These are phyloP conservation scores for Chloromyia formosa DNA, from an alignment of 2,888 invertebrate species.

Conservation along the genomic window DNA sequence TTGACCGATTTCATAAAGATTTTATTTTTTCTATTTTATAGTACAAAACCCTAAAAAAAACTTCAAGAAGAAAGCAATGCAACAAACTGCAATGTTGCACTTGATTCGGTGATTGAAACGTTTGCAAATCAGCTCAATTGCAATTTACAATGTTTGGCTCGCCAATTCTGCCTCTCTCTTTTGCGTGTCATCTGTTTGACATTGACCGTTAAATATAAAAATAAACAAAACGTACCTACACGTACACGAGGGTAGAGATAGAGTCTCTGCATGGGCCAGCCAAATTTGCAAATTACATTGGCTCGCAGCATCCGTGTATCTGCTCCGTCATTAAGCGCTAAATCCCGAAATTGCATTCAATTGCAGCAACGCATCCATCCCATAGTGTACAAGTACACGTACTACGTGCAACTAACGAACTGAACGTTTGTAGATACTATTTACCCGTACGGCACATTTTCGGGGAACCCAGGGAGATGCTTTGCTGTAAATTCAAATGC, in stretches of 20 bases:
- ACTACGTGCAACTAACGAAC: neutral
- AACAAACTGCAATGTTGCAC: neutral
- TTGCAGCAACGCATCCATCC: slow-evolving; percentile 16
- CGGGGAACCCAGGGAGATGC: neutral
- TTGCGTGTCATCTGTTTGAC: slow-evolving; percentile 44
- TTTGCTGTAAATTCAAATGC: slow-evolving; percentile 1
- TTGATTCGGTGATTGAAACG: slow-evolving; percentile 25
- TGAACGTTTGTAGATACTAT: neutral
- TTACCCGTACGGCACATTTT: neutral
- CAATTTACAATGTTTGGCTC: slow-evolving; percentile 37
- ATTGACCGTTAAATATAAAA: slow-evolving; percentile 41
- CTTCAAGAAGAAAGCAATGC: neutral
- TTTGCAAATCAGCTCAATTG: slow-evolving; percentile 29
- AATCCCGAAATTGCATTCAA: slow-evolving; percentile 38
- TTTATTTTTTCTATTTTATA: too few species aligned
- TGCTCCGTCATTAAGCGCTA: neutral
- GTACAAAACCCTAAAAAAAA: neutral
- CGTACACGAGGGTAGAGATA: too few species aligned
- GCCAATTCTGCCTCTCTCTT: slow-evolving; percentile 26
- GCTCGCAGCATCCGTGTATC: too few species aligned
- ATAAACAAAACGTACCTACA: slow-evolving; percentile 31
- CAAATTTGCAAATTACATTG: neutral
- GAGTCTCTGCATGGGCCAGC: neutral
- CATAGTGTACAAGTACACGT: neutral
- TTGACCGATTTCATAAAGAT: too few species aligned